Evolutionary conservation across 2,113 vertebrate genomes (phyloP).

Genomic region (Pongo pygmaeus): DNA sequence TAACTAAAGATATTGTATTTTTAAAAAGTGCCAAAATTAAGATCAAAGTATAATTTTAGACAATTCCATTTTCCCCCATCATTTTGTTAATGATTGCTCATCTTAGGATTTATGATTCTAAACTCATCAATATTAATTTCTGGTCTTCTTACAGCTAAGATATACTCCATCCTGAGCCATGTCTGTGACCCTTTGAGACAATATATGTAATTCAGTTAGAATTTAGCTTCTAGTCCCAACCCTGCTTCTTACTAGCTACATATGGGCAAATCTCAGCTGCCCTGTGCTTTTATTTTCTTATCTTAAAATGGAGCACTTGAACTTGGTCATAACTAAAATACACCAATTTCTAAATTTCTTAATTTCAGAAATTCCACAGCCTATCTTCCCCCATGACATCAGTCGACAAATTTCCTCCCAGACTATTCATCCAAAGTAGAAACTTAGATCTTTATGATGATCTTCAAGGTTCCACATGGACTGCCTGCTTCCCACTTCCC

Average conservation of each 20-base stretch:
- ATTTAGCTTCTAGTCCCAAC: not conserved
- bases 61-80: not conserved
- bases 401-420: not conserved
- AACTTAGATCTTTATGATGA: fast-evolving
- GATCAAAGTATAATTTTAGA: not conserved
- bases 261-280: not conserved
- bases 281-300: not conserved
- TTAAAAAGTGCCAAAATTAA: slow-evolving; percentile 27
- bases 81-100: slow-evolving; percentile 24
- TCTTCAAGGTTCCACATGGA: not conserved
- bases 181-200: not conserved
- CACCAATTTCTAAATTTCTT: not conserved
- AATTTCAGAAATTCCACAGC: not conserved
- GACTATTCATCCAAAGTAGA: not conserved
- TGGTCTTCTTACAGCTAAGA: not conserved
- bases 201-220: not conserved
- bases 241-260: not conserved
- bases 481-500: fast-evolving
- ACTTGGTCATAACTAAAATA: not conserved
- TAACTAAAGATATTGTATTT: slow-evolving; percentile 9
- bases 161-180: not conserved
- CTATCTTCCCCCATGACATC: not conserved
- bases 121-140: not conserved
- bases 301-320: not conserved
- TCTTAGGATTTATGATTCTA: not conserved